Conservation (phyloP, 1,140 invertebrate species). For the Panulirus ornatus region DNA sequence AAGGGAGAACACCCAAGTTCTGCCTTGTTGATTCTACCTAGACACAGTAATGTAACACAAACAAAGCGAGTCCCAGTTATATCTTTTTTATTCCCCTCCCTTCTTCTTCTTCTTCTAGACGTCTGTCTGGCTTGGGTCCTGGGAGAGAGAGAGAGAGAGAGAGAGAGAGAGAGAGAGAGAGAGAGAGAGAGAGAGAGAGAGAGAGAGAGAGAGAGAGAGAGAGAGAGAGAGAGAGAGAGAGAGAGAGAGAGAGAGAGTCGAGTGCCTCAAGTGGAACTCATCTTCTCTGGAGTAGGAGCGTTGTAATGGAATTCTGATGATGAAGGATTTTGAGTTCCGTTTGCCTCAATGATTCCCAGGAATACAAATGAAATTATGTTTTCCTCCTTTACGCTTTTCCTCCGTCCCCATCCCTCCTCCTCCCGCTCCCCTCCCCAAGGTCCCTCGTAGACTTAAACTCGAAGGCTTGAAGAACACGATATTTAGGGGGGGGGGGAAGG, state of each 20-base stretch:
- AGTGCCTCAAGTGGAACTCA: neutral
- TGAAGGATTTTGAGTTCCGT: constrained; percentile 1
- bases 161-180: neutral
- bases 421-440: no score
- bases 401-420: no score
- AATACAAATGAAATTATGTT: neutral
- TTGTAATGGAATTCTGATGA: constrained; percentile 16
- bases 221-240: neutral
- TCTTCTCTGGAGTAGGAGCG: neutral
- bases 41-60: neutral
- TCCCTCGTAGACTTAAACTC: no score
- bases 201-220: neutral
- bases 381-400: no score
- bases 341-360: neutral
- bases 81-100: no score
- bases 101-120: no score
- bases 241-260: neutral
- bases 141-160: no score
- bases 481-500: no score
- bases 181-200: neutral
- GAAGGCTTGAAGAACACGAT: no score
- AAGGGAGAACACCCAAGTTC: no score
- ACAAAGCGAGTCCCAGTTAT: neutral
- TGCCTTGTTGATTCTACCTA: neutral
- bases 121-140: no score